Evolutionary conservation across 2,797 vertebrate species (phyloP).

Genomic region (Graptemys geographica): DNA sequence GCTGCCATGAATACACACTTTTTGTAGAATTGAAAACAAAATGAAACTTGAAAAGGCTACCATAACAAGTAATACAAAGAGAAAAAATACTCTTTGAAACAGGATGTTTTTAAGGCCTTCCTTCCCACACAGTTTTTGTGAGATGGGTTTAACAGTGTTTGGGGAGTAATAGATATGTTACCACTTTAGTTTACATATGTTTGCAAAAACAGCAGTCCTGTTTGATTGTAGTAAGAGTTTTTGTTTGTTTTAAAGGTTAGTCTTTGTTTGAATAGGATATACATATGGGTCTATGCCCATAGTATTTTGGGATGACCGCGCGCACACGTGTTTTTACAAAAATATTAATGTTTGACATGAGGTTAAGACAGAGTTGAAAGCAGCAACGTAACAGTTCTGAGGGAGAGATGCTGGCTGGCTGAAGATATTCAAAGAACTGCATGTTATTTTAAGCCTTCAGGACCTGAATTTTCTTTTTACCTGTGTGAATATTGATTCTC

Average conservation of each 20-base stretch:
- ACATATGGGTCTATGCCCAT: background rate
- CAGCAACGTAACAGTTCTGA: background rate
- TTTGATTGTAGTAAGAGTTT: background rate
- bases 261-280: background rate
- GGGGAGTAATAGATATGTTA: background rate
- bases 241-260: background rate
- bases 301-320: background rate
- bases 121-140: background rate
- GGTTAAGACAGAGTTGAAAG: background rate
- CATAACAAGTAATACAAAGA: background rate
- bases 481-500: background rate
- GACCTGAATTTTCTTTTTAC: background rate
- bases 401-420: background rate
- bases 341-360: background rate
- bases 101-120: background rate
- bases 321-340: background rate
- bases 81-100: background rate
- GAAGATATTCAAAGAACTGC: background rate
- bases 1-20: background rate
- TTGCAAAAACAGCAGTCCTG: background rate
- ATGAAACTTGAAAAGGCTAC: background rate
- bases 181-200: background rate
- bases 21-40: background rate
- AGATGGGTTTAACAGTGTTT: background rate
- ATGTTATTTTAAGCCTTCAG: background rate